Percentiles rank a stretch among this genome's conserved stretches.
Evolutionary conservation across 2,797 vertebrate genomes (phyloP).

Genomic region (Meriones psammophilus): DNA sequence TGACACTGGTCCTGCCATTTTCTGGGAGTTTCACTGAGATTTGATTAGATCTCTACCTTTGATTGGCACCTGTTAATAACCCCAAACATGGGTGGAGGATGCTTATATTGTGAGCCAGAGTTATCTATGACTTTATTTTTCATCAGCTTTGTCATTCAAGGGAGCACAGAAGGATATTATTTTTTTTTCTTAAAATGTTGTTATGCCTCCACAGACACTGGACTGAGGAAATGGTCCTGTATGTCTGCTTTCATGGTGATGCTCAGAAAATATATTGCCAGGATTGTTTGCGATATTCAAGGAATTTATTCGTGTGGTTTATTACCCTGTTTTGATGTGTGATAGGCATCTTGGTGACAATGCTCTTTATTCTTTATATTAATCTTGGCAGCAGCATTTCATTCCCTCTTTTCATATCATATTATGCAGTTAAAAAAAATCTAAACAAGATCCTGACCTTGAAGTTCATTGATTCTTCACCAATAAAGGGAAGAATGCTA

Average conservation of each 20-base stretch:
- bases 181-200: conserved; percentile 83
- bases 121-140: conserved; percentile 88
- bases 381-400: conserved; percentile 31
- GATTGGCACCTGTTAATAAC: conserved; percentile 89
- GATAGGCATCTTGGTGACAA: conserved; percentile 63
- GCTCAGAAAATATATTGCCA: conserved; percentile 76
- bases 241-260: conserved; percentile 68
- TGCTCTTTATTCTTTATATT: conserved; percentile 77
- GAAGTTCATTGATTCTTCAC: conserved; percentile 15
- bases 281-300: conserved; percentile 78
- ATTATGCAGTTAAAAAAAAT: conserved; percentile 17
- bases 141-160: conserved; percentile 87
- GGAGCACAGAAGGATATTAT: conserved; percentile 87
- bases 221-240: conserved; percentile 48
- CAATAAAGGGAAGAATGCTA: neutral
- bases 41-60: conserved; percentile 84
- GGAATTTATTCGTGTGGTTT: conserved; percentile 59
- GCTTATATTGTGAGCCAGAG: conserved; percentile 81
- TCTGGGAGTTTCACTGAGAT: conserved; percentile 64
- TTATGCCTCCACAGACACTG: conserved; percentile 75
- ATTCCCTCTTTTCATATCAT: conserved; percentile 23
- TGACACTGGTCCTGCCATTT: conserved; percentile 53
- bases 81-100: conserved; percentile 76
- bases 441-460: neutral
- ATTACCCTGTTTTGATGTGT: conserved; percentile 42